These are phyloP conservation scores for Pseudobourletiella spinata DNA, from an alignment of 1,140 invertebrate species.

Conservation along the genomic window DNA sequence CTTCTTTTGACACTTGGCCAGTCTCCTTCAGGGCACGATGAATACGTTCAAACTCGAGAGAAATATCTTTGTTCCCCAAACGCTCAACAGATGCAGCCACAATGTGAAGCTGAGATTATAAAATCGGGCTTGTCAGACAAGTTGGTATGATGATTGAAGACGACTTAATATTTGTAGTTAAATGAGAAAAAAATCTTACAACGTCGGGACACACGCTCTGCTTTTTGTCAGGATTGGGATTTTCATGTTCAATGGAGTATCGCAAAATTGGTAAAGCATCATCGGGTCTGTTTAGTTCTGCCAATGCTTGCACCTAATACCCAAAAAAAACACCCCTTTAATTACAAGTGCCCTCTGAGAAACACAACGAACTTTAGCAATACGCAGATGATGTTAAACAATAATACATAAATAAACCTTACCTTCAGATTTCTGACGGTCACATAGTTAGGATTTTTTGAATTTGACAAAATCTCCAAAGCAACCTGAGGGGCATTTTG, in stretches of 20 bases:
- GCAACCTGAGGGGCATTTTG: constrained; percentile 56
- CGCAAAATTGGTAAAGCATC: constrained; percentile 55
- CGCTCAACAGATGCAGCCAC: constrained; percentile 41
- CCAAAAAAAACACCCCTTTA: too few relatives aligned
- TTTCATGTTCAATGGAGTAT: constrained; percentile 48
- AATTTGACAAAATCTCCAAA: constrained; percentile 52
- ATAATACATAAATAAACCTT: constrained; percentile 25
- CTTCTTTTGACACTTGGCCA: constrained; percentile 41
- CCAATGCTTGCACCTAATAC: constrained; percentile 48
- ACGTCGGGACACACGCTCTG: constrained; percentile 46
- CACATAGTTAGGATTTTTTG: constrained; percentile 51
- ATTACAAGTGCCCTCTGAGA: too few relatives aligned
- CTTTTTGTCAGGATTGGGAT: constrained; percentile 41
- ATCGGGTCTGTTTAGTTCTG: constrained; percentile 51
- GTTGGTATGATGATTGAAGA: neutral
- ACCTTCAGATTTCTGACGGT: constrained; percentile 59
- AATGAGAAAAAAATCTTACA: constrained; percentile 41
- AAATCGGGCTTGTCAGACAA: constrained; percentile 1
- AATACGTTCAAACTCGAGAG: constrained; percentile 43
- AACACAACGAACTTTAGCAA: too few relatives aligned
- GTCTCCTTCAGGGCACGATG: constrained; percentile 42
- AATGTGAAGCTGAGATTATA: constrained; percentile 42
- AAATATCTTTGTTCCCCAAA: constrained; percentile 39
- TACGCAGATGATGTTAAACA: too few relatives aligned
- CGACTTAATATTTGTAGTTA: neutral